Conservation (phyloP, 2,797 vertebrate genomes). For the Melanotaenia maccullochi region DNA sequence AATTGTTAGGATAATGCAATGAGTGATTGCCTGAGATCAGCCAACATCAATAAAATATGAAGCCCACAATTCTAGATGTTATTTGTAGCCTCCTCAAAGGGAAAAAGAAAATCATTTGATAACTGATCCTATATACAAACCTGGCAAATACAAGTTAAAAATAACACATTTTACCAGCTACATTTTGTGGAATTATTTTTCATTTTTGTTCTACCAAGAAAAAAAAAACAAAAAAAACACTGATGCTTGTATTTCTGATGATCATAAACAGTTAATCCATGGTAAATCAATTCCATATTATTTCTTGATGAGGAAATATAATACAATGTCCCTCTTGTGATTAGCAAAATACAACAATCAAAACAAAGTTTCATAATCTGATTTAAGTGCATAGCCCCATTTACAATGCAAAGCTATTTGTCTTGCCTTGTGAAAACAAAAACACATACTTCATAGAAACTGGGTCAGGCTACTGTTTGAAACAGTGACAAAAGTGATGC, state of each 20-base stretch:
- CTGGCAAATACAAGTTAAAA: neutral
- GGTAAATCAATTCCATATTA: neutral
- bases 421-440: slow-evolving; percentile 36
- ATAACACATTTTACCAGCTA: neutral
- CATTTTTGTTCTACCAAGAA: neutral
- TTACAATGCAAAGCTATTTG: slow-evolving; percentile 19
- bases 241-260: neutral
- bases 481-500: slow-evolving; percentile 30
- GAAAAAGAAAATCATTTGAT: neutral
- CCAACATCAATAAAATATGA: neutral
- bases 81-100: neutral
- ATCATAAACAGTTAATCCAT: neutral
- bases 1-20: neutral
- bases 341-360: slow-evolving; percentile 22
- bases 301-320: neutral
- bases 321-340: neutral
- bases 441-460: slow-evolving; percentile 54
- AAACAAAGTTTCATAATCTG: slow-evolving; percentile 10
- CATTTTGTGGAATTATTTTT: neutral
- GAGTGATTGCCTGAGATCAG: neutral
- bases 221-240: neutral
- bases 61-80: neutral
- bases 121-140: neutral
- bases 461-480: slow-evolving; percentile 57
- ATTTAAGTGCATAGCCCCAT: slow-evolving; percentile 9